Conservation (phyloP, 2,888 invertebrate genomes). For the Drosophila mimetica region DNA sequence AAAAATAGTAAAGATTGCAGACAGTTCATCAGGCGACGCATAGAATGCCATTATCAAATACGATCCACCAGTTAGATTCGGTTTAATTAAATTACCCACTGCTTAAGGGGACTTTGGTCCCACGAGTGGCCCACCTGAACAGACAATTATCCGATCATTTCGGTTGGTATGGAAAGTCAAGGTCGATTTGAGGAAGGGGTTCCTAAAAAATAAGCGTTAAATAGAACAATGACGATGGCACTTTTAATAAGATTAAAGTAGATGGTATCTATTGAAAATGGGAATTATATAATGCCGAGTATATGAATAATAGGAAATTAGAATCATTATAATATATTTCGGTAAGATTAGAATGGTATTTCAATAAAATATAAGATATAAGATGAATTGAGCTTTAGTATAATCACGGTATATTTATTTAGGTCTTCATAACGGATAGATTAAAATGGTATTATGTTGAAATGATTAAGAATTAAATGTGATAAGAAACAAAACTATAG, state of each 20-base stretch:
- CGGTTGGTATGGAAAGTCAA: slow-evolving; percentile 19
- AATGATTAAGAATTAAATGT: background rate
- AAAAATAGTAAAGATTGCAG: slow-evolving; percentile 18
- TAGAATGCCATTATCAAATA: background rate
- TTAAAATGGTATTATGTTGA: background rate
- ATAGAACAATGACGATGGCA: background rate
- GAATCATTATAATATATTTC: background rate
- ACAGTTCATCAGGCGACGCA: slow-evolving; percentile 7
- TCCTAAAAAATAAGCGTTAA: background rate
- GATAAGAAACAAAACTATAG: background rate
- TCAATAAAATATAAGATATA: background rate
- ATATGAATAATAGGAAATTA: background rate
- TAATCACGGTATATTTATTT: too few relatives aligned
- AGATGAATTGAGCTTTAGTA: background rate
- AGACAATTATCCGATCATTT: slow-evolving; percentile 34
- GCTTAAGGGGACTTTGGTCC: slow-evolving; percentile 30
- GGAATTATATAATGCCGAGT: background rate
- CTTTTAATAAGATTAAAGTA: background rate
- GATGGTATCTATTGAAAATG: too few relatives aligned
- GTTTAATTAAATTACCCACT: slow-evolving; percentile 25
- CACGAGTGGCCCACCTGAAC: slow-evolving; percentile 17
- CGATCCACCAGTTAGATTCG: slow-evolving; percentile 17
- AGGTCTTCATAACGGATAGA: background rate
- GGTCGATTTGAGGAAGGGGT: background rate
- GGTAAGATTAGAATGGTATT: background rate